Conservation (phyloP, 2,888 invertebrate species). For the Patella pellucida region DNA sequence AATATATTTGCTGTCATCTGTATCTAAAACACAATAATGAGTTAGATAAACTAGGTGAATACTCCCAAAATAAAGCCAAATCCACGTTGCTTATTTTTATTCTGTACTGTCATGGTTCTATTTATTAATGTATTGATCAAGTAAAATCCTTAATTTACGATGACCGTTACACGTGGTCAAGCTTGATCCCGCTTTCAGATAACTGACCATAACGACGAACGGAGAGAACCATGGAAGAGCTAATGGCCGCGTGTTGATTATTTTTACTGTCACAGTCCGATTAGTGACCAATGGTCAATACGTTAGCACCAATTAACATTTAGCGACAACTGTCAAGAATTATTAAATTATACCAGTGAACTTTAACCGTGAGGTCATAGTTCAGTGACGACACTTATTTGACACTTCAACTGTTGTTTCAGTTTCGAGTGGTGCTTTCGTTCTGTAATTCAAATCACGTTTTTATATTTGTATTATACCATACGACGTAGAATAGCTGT, state of each 20-base stretch:
- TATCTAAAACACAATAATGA: too few relatives aligned
- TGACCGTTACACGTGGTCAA: too few relatives aligned
- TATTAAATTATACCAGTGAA: conserved; percentile 1
- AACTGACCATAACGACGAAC: background rate
- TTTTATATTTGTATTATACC: too few relatives aligned
- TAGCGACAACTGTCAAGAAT: background rate
- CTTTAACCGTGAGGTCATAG: background rate
- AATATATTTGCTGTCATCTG: too few relatives aligned
- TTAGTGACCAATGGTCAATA: conserved; percentile 2
- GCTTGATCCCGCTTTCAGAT: background rate
- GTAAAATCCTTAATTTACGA: too few relatives aligned
- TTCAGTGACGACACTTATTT: conserved; percentile 10
- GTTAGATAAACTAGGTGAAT: too few relatives aligned
- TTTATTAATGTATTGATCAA: too few relatives aligned
- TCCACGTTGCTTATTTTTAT: too few relatives aligned
- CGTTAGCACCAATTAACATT: conserved; percentile 9
- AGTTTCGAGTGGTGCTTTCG: background rate
- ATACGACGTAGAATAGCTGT: too few relatives aligned
- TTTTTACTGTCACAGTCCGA: conserved; percentile 10
- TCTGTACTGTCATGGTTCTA: too few relatives aligned
- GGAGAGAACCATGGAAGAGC: background rate
- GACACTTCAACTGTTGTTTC: conserved; percentile 10
- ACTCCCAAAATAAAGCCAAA: too few relatives aligned
- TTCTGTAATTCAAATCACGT: background rate
- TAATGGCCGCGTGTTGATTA: background rate